Base-by-base conservation (phyloP, 1,140 invertebrate genomes). In the Temnothorax nylanderi region DNA sequence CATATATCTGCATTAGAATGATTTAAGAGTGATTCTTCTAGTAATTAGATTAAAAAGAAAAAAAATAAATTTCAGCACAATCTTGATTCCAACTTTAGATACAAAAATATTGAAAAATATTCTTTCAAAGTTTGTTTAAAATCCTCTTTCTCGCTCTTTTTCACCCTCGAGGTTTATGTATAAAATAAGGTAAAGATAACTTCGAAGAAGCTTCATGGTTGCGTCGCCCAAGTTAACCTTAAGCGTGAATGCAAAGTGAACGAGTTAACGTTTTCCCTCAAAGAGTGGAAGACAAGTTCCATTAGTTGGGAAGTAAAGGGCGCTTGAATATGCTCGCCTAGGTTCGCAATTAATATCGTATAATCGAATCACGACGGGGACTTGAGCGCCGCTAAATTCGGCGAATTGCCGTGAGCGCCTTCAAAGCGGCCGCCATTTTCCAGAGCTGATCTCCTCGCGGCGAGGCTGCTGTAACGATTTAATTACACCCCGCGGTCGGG, bases 331-430 rank as follows among this genome's bases (percentile, higher is more conserved):
- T 44, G 54, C 54, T 47, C 69, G 54, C 41, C 41, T 60, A 74
- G 69, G 51, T 49, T 84, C 80, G 80, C 67, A 82, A 82, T 82
- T 82, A 82, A 82, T 82, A 82, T 82, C 26, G 69, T 34, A 58
- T 75, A 75, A 84, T 84, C 80, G 54, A 60, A 84, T 84, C 69
- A 81, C 65, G 21, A 72, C 65, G 65, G 54, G 56, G 49, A 74
- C 80, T 74, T 44, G 54, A 82, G 80, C 26, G 67, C 37, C n/a
- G 47, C 26, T 74, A 82, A 82, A 84, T 84, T 84, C 69, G 54
- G 41, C 54, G 69, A 75, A 60, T 84, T 47, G 80, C 69, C 54
- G 8, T 26, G 71, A 84, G 80, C 41, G 69, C 41, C 67, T 82
- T 74, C 80, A 74, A 60, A 74, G 80, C 54, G 69, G 54, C 26